Evolutionary conservation across 92 coral and sea anemone species (phyloP), one percentile per base, ranked within the genome.

Genomic region (Parazoanthus atlanticus): DNA sequence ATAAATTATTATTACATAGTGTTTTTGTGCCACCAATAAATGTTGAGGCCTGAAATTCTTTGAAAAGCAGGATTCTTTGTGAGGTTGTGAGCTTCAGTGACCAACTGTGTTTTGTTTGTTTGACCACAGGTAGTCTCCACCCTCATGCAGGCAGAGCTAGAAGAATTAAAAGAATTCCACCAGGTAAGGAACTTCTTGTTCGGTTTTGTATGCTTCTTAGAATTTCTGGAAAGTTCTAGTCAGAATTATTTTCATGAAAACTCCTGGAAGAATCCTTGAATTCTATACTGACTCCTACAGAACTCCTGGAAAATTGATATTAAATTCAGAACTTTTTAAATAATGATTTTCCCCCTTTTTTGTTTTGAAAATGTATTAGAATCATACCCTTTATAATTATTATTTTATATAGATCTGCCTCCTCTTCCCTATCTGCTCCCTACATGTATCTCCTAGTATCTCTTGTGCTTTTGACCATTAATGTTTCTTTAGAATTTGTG

Each of bases 61-160:
- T 75, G 46, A 36, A 75, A 34, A 61, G 69, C 8, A 5, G 26
- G n/a, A 23, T 61, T 23, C 9, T 61, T 19, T 21, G 28, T n/a
- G 26, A 4, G 6, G 69, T 61, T 61, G 28, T 61, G 16, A 61
- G 17, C 69, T 61, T 61, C 26, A 23, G 26, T 23, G 61, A 31
- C n/a, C 19, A 33, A 80, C 8, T 56, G 29, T 26, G 25, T 32
- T 65, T 36, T 81, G 49, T 82, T 70, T 70, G 38, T 46, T 49
- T 70, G 54, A 69, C 21, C 29, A 21, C 54, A 82, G 91, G 91
- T 74, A 36, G 76, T 10, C 41, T 82, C 34, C 91, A 81, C 38
- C 70, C 82, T 41, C 91, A 89, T 52, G 91, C 88, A 33, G 91
- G 91, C 29, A 82, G 91, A 82, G 91, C 91, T 8, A 81, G 91